A percentile compares a stretch with the other conserved stretches of the same genome.
Conservation (phyloP, 2,888 invertebrate species). For the Hemaris fuciformis region DNA sequence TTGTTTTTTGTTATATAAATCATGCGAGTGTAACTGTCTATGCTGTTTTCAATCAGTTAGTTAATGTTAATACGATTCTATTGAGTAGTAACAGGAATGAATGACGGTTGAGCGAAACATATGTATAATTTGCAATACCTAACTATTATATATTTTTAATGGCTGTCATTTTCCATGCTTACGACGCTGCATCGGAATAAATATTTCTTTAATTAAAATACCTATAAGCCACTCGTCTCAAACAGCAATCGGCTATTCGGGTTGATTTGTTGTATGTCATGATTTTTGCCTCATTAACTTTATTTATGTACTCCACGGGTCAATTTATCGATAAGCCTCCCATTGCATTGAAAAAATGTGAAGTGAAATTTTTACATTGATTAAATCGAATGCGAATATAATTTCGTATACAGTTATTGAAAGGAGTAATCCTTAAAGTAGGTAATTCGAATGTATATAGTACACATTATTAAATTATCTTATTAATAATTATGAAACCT, state of each 20-base stretch:
- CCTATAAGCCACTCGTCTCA: slow-evolving; percentile 28
- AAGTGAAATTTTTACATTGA: slow-evolving; percentile 62
- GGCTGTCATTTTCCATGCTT: neutral
- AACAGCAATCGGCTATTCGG: slow-evolving; percentile 41
- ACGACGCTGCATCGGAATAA: neutral
- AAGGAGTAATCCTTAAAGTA: slow-evolving; percentile 1
- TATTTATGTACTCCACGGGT: slow-evolving; percentile 63
- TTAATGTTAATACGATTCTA: neutral
- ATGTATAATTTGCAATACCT: neutral
- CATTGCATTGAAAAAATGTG: slow-evolving; percentile 54
- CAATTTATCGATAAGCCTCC: slow-evolving; percentile 67
- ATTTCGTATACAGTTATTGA: slow-evolving; percentile 40
- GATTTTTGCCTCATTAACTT: slow-evolving; percentile 70
- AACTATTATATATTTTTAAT: neutral
- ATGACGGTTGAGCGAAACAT: neutral
- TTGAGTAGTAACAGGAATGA: neutral
- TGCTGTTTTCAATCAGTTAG: neutral
- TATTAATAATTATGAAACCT: neutral
- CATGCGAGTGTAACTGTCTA: slow-evolving; percentile 5
- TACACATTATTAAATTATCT: neutral
- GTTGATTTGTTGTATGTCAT: slow-evolving; percentile 46
- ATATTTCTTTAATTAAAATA: slow-evolving; percentile 40
- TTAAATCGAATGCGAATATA: slow-evolving; percentile 58
- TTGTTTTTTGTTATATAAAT: slow-evolving; percentile 24
- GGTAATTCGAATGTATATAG: neutral